Conservation (phyloP, 2,797 vertebrate genomes). For the Mastacembelus armatus region DNA sequence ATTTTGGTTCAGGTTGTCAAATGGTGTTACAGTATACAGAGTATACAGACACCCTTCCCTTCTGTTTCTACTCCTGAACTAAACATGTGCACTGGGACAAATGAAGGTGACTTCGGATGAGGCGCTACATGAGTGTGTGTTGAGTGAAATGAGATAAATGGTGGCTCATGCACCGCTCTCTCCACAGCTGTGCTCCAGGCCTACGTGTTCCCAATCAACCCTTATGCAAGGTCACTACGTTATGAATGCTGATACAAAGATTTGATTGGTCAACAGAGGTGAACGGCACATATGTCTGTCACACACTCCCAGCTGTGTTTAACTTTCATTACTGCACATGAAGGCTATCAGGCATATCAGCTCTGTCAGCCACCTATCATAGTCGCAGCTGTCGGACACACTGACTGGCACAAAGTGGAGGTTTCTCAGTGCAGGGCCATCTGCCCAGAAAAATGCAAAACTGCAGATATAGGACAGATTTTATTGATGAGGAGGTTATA, state of each 20-base stretch:
- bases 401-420: conserved; percentile 8
- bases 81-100: conserved; percentile 31
- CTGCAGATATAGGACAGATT: conserved; percentile 22
- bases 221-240: conserved; percentile 49
- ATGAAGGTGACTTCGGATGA: conserved; percentile 52
- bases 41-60: neutral
- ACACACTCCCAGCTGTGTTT: conserved; percentile 72
- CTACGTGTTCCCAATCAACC: conserved; percentile 37
- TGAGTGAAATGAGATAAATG: conserved; percentile 64
- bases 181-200: conserved; percentile 65
- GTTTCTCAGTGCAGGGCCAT: neutral
- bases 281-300: conserved; percentile 55
- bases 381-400: conserved; percentile 61
- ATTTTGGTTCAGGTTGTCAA: conserved; percentile 18
- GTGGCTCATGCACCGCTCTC: conserved; percentile 12
- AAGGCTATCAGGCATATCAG: conserved; percentile 64
- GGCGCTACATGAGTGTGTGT: conserved; percentile 55
- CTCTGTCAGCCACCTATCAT: conserved; percentile 65
- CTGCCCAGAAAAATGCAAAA: conserved; percentile 27
- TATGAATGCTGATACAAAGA: conserved; percentile 34
- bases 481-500: conserved; percentile 38
- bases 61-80: conserved; percentile 8
- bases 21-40: no score
- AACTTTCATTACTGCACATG: conserved; percentile 71
- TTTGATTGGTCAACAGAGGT: conserved; percentile 49